A percentile compares a stretch with the other conserved stretches of the same genome.
phyloP scores from a whole-genome alignment of 2,797 vertebrate species.

The Glyptemys insculpta region DNA sequence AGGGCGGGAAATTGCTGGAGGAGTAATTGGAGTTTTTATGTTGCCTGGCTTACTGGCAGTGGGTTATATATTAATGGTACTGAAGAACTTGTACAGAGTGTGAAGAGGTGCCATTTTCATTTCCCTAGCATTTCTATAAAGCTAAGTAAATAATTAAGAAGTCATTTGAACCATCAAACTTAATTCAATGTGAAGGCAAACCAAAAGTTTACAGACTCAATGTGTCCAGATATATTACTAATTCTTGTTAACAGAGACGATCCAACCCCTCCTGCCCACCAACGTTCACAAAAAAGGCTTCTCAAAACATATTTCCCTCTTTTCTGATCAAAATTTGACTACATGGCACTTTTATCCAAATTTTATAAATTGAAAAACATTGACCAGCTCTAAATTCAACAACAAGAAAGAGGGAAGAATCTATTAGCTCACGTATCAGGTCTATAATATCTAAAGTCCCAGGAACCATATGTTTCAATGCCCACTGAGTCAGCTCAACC shows the following conservation, averaged over 20 bases:
- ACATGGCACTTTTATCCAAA: not conserved
- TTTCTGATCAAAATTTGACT: not conserved
- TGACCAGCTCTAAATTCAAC: not conserved
- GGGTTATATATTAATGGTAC: not conserved
- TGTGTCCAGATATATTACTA: not conserved
- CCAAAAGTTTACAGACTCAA: constrained; percentile 22
- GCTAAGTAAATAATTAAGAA: not conserved
- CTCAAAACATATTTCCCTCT: not conserved
- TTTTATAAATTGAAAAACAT: not conserved
- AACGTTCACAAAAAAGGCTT: not conserved
- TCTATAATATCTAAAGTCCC: not conserved
- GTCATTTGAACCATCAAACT: not conserved
- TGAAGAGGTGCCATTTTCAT: constrained; percentile 25
- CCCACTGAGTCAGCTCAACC: not conserved
- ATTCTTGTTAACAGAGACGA: not conserved
- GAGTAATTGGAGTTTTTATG: not conserved
- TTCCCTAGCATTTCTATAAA: not conserved
- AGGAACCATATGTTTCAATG: not conserved
- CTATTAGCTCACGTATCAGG: not conserved
- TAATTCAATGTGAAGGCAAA: not conserved
- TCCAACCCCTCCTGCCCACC: too few relatives aligned
- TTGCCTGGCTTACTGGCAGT: constrained; percentile 16
- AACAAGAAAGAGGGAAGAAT: not conserved
- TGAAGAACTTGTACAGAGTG: not conserved
- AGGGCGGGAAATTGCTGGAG: not conserved